Evolutionary conservation across 2,113 vertebrate genomes (phyloP), one percentile per base, ranked within the genome.

Genomic region (Formicarius rufipectus): DNA sequence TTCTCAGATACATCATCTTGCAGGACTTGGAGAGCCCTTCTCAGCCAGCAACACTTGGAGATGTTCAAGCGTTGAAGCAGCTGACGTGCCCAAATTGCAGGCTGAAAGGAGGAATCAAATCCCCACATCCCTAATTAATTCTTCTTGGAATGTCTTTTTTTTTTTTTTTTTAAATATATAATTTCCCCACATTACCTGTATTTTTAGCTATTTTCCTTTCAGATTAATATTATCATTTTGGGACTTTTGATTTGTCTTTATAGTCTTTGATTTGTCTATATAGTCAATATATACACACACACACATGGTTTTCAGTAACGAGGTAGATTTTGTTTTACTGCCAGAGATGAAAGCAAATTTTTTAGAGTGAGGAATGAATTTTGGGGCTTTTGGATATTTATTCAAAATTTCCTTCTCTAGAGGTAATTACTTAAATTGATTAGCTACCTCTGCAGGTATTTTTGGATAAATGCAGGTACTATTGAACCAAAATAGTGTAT

Each of bases 331-430:
- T 82, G 22, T 73, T 44, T 78, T 72, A 40, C 31, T 69, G 25
- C 60, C 53, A 68, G 88, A 75, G 37, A 89, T 5, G 16, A 71
- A 84, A 53, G 44, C 19, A 79, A 15, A 15, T 71, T 30, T 91
- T 87, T 93, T 84, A 76, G 71, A 64, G 16, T 63, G n/a, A 83
- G 31, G 47, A 89, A 42, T 77, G 12, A 74, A 19, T 90, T 92
- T 68, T 60, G 25, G 76, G 72, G 44, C 24, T 94, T 81, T 96
- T 59, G 74, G 33, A 28, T 82, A 72, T 58, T 82, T 90, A 52
- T 91, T 90, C 71, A 56, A 81, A 72, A 89, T 67, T 89, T 94
- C 24, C 47, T 93, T 95, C 25, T 30, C n/a, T 84, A 35, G 47
- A 60, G 23, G 28, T 86, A 80, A 71, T 93, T 95, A 62, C 53